Percentiles rank a stretch among this genome's conserved stretches.
Conservation (phyloP, 2,113 vertebrate genomes). For the Rhinolophus sinicus region DNA sequence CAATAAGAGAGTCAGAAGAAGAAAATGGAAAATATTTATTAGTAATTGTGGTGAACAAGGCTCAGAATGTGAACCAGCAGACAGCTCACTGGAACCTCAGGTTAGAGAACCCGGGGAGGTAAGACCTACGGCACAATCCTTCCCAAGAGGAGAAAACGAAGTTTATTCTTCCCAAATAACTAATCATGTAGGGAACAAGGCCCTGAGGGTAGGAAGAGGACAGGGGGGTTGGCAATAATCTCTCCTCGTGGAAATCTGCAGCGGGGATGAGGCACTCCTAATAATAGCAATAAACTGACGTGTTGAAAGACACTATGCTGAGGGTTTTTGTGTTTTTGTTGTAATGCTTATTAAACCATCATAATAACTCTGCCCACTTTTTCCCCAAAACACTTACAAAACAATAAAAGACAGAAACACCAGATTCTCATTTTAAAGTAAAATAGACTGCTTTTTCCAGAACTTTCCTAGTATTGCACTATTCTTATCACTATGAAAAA, state of each 20-base stretch:
- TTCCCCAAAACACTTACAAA: constrained; percentile 79
- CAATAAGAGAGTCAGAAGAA: not conserved
- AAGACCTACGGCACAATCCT: not conserved
- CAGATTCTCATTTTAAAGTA: constrained; percentile 72
- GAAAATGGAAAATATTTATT: not conserved
- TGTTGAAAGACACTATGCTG: not conserved
- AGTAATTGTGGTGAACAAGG: not conserved
- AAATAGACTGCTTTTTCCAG: constrained; percentile 67
- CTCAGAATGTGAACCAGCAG: not conserved
- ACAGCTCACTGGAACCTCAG: not conserved
- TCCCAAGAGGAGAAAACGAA: not conserved
- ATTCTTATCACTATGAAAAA: constrained; percentile 50
- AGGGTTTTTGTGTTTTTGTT: not conserved
- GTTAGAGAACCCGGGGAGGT: accelerated
- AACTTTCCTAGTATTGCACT: constrained; percentile 66
- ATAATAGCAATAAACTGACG: not conserved
- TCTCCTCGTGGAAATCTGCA: not conserved
- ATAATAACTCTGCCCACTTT: not conserved
- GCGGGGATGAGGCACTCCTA: not conserved
- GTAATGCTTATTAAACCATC: not conserved
- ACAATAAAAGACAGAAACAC: constrained; percentile 80
- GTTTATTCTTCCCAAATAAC: not conserved
- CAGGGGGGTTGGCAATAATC: not conserved
- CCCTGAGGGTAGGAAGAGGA: not conserved
- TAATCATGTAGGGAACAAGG: not conserved